Evolutionary conservation across 2,888 invertebrate species (phyloP).

Genomic region (Phasia obesa): DNA sequence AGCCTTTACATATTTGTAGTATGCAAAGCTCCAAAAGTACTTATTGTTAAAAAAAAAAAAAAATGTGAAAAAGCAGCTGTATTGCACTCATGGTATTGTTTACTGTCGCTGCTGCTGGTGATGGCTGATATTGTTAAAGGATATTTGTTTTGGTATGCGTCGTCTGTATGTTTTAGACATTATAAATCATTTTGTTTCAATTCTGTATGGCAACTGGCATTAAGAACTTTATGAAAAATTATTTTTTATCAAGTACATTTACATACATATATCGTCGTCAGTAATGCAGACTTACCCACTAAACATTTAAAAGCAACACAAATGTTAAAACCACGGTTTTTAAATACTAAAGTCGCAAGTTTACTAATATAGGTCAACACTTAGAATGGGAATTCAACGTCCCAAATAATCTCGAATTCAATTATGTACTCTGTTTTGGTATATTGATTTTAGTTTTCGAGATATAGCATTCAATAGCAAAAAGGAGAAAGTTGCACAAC

Average conservation of each 20-base stretch:
- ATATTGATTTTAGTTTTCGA: too few relatives aligned
- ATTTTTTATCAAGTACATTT: conserved; percentile 24
- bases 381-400: too few relatives aligned
- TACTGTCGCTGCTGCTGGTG: conserved; percentile 26
- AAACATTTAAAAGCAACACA: background rate
- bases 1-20: conserved; percentile 54
- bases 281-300: conserved; percentile 16
- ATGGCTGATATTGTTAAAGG: conserved; percentile 50
- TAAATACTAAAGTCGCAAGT: too few relatives aligned
- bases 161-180: conserved; percentile 51
- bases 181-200: conserved; percentile 40
- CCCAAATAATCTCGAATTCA: too few relatives aligned
- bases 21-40: conserved; percentile 60
- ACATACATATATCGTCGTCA: conserved; percentile 3
- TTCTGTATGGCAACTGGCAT: conserved; percentile 57
- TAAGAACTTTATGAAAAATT: conserved; percentile 55
- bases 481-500: too few relatives aligned
- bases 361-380: too few relatives aligned
- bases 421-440: too few relatives aligned
- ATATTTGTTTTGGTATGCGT: conserved; percentile 31
- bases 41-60: conserved; percentile 20
- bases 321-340: background rate
- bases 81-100: conserved; percentile 43
- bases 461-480: too few relatives aligned
- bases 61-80: conserved; percentile 57